A percentile compares a stretch with the other conserved stretches of the same genome.
phyloP scores from a whole-genome alignment of 2,888 invertebrate species.

The Panopea generosa region DNA sequence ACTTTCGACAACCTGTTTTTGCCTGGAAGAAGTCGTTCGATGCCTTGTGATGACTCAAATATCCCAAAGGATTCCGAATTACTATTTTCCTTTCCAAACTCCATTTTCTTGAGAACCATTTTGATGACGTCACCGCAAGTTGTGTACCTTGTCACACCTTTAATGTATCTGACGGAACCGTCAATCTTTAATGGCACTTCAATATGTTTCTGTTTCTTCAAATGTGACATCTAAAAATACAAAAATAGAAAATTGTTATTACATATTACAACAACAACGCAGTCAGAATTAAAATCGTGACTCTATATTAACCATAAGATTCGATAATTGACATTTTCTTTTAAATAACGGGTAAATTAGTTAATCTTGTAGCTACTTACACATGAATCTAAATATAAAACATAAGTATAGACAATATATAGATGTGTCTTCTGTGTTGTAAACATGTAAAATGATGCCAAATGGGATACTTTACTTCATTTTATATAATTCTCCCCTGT shows the following conservation, averaged over 20 bases:
- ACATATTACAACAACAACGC: neutral
- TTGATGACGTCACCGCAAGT: conserved; percentile 62
- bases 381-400: neutral
- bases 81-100: conserved; percentile 24
- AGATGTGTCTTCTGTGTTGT: too few relatives aligned
- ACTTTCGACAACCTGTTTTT: conserved; percentile 51
- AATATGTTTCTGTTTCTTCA: conserved; percentile 7
- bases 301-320: too few relatives aligned
- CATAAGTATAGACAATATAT: neutral
- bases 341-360: neutral
- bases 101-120: conserved; percentile 50
- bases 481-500: neutral
- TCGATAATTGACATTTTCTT: neutral
- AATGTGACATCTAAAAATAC: conserved; percentile 51
- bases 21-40: conserved; percentile 55
- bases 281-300: too few relatives aligned
- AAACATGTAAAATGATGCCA: too few relatives aligned
- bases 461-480: too few relatives aligned
- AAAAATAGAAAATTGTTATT: conserved; percentile 1
- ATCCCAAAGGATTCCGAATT: conserved; percentile 43
- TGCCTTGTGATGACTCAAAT: conserved; percentile 56
- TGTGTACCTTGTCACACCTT: conserved; percentile 56
- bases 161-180: conserved; percentile 40
- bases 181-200: conserved; percentile 48
- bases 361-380: neutral